Percentiles rank a stretch among this genome's conserved stretches.
Evolutionary conservation across 1,140 invertebrate species (phyloP).

Genomic region (Tetranychus cinnabarinus): DNA sequence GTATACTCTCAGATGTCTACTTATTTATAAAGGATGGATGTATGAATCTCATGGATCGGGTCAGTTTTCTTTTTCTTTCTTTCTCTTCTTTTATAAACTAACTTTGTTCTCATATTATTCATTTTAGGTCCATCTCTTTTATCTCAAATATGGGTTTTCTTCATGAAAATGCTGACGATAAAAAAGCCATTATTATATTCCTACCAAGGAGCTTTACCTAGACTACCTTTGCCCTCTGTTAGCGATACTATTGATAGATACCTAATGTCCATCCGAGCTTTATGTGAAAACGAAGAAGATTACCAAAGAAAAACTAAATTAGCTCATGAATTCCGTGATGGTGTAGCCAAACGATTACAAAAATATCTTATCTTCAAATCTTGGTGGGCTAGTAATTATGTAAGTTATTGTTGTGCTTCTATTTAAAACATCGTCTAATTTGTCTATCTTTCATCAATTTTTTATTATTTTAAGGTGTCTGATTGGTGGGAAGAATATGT

Average conservation of each 20-base stretch:
- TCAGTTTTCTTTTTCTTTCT: conserved; percentile 5
- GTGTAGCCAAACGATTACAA: conserved; percentile 74
- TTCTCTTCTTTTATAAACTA: not conserved
- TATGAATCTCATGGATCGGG: conserved; percentile 58
- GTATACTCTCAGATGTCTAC: conserved; percentile 58
- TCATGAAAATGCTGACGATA: conserved; percentile 51
- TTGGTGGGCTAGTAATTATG: conserved; percentile 40
- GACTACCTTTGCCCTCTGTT: conserved; percentile 64
- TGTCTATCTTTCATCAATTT: not conserved
- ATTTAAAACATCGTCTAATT: not conserved
- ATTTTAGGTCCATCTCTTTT: not conserved
- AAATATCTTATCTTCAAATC: conserved; percentile 81
- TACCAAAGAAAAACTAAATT: conserved; percentile 59
- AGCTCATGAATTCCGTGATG: conserved; percentile 66
- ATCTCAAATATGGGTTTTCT: conserved; percentile 48
- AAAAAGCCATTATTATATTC: conserved; percentile 79
- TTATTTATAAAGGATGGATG: conserved; percentile 95
- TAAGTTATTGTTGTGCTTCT: conserved; percentile 15
- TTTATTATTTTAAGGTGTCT: conserved; percentile 40
- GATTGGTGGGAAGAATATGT: conserved; percentile 99
- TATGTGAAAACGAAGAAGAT: conserved; percentile 53
- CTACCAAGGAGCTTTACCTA: conserved; percentile 82
- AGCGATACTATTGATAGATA: conserved; percentile 72
- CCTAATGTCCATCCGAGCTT: conserved; percentile 59
- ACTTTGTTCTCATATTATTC: not conserved